Conservation (phyloP, 2,888 invertebrate genomes). For the Seladonia tumulorum region DNA sequence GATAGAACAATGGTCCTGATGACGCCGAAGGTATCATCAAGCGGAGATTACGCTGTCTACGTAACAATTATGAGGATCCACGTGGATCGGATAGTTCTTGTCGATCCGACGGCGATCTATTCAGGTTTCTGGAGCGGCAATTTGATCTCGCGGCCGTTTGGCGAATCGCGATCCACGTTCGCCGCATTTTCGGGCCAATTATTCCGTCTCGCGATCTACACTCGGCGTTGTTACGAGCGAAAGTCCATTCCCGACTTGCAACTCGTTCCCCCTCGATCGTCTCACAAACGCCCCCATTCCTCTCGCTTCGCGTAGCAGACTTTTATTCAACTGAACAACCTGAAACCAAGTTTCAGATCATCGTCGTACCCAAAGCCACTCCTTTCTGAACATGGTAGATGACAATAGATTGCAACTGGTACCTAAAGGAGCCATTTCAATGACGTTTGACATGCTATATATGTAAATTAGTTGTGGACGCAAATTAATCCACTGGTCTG, state of each 20-base stretch:
- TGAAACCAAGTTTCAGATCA: too few relatives aligned
- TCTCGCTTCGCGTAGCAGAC: background rate
- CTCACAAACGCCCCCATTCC: slow-evolving; percentile 36
- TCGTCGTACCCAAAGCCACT: too few relatives aligned
- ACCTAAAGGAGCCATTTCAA: background rate
- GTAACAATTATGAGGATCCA: background rate
- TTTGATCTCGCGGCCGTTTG: slow-evolving; percentile 20
- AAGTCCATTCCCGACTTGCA: slow-evolving; percentile 44
- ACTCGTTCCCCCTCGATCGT: slow-evolving; percentile 27
- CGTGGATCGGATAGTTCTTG: background rate
- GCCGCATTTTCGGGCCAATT: slow-evolving; percentile 42
- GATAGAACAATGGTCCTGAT: background rate
- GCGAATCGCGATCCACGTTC: slow-evolving; percentile 27
- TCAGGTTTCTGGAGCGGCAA: slow-evolving; percentile 43
- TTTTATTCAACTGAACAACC: background rate
- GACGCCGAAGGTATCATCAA: background rate
- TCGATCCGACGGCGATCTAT: background rate
- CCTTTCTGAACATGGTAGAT: background rate
- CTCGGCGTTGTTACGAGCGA: slow-evolving; percentile 53
- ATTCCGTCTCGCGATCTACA: slow-evolving; percentile 44
- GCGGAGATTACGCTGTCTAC: background rate
- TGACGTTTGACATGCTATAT: background rate
- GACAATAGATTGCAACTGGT: background rate
- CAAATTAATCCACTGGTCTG: too few relatives aligned
- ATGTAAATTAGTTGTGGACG: too few relatives aligned